A percentile compares a stretch with the other conserved stretches of the same genome.
Conservation (phyloP, 53 echinoderm and acorn worm species). For the Apostichopus leukothele region DNA sequence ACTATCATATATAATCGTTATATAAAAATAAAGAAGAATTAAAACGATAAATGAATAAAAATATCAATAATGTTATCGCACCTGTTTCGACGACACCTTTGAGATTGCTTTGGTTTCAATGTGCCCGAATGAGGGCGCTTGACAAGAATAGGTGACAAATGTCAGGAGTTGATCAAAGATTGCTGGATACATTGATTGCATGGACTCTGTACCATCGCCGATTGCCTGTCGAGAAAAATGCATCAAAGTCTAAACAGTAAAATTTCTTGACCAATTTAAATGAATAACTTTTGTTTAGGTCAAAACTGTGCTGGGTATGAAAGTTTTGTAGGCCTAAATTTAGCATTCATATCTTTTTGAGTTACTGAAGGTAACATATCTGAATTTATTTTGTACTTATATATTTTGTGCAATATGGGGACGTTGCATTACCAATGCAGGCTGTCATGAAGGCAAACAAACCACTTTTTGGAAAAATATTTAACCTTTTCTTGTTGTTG, state of each 20-base stretch:
- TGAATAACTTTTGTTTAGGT: background rate
- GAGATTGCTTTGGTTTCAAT: slow-evolving; percentile 88
- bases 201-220: slow-evolving; percentile 67
- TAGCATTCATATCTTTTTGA: too few species aligned
- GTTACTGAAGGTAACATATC: too few species aligned
- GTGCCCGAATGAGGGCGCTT: slow-evolving; percentile 90
- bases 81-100: slow-evolving; percentile 86
- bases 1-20: too few species aligned
- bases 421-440: too few species aligned
- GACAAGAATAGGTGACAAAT: slow-evolving; percentile 93
- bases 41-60: too few species aligned
- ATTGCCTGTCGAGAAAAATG: slow-evolving; percentile 61
- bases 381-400: too few species aligned
- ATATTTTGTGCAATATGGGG: too few species aligned
- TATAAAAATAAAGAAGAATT: too few species aligned
- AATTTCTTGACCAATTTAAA: background rate
- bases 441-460: too few species aligned
- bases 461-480: too few species aligned
- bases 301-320: background rate
- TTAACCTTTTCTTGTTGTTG: too few species aligned
- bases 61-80: slow-evolving; percentile 5
- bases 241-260: background rate
- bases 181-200: slow-evolving; percentile 93
- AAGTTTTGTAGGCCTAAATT: too few species aligned
- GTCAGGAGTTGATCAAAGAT: slow-evolving; percentile 94